Percentiles rank a stretch among this genome's conserved stretches.
phyloP scores from a whole-genome alignment of 1,140 invertebrate genomes.

The Lasaia peninsularis region DNA sequence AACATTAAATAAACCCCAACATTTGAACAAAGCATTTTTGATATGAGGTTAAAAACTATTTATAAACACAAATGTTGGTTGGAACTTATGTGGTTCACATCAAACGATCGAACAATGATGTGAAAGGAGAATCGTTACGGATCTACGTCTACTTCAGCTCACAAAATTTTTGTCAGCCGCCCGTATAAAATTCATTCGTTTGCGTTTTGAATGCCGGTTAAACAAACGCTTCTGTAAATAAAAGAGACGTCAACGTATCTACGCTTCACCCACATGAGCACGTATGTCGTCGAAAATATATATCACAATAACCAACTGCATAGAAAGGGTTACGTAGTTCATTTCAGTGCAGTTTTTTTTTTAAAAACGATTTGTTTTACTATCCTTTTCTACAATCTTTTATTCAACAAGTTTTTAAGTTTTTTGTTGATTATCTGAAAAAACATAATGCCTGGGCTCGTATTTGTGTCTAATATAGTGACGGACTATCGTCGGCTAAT shows the following conservation, averaged over 20 bases:
- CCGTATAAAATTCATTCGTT: constrained; percentile 29
- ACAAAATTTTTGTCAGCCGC: constrained; percentile 25
- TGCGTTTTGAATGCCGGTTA: constrained; percentile 25
- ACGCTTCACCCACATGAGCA: constrained; percentile 22
- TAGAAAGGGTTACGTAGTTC: not conserved
- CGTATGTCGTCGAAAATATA: constrained; percentile 20
- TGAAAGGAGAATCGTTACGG: constrained; percentile 19
- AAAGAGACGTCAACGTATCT: constrained; percentile 25
- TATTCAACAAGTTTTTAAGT: too few relatives aligned
- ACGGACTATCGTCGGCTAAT: too few relatives aligned
- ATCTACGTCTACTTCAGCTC: constrained; percentile 21
- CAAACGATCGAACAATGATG: constrained; percentile 17
- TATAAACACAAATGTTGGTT: too few relatives aligned
- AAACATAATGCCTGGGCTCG: too few relatives aligned
- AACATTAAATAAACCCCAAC: too few relatives aligned
- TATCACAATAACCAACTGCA: constrained; percentile 10
- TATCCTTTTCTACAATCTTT: too few relatives aligned
- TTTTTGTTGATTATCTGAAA: too few relatives aligned
- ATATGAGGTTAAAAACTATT: too few relatives aligned
- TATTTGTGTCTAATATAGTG: too few relatives aligned
- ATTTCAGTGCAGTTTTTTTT: not conserved
- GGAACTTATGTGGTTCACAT: not conserved
- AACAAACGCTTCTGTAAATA: constrained; percentile 27
- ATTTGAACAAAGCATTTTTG: too few relatives aligned
- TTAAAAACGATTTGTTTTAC: too few relatives aligned